These are phyloP conservation scores for Casuarius casuarius DNA, from an alignment of 2,113 vertebrate species.

Conservation along the genomic window DNA sequence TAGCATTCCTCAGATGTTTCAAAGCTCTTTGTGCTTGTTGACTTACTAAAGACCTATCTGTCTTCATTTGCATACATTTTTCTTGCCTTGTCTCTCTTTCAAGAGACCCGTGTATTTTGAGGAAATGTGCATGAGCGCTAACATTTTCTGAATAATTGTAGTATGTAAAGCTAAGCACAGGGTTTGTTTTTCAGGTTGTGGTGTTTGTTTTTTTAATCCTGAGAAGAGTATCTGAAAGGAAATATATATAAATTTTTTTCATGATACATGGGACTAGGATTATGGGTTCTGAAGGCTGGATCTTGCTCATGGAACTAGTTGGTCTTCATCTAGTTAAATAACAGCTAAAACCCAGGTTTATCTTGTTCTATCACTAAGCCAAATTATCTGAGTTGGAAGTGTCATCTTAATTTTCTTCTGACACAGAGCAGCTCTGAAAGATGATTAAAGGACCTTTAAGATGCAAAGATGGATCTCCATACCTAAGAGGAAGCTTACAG, in stretches of 20 bases:
- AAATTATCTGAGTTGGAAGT: not conserved
- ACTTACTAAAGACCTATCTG: not conserved
- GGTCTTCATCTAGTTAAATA: not conserved
- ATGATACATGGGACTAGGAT: not conserved
- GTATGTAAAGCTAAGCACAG: not conserved
- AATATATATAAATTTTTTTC: not conserved
- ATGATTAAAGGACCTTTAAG: not conserved
- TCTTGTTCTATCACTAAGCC: not conserved
- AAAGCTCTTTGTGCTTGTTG: not conserved
- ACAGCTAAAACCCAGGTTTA: not conserved
- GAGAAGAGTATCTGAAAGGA: not conserved
- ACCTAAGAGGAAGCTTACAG: not conserved
- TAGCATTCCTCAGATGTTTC: not conserved
- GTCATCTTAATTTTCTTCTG: not conserved
- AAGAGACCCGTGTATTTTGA: not conserved
- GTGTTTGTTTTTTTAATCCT: not conserved
- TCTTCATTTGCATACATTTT: not conserved
- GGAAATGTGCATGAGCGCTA: not conserved
- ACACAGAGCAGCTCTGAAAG: not conserved
- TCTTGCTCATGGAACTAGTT: not conserved
- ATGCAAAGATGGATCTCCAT: not conserved
- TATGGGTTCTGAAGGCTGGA: not conserved
- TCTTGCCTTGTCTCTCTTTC: not conserved
- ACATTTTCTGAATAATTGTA: not conserved
- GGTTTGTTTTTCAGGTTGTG: accelerated